Base-by-base conservation (phyloP, 2,888 invertebrate genomes). In the Ectobius pallidus region DNA sequence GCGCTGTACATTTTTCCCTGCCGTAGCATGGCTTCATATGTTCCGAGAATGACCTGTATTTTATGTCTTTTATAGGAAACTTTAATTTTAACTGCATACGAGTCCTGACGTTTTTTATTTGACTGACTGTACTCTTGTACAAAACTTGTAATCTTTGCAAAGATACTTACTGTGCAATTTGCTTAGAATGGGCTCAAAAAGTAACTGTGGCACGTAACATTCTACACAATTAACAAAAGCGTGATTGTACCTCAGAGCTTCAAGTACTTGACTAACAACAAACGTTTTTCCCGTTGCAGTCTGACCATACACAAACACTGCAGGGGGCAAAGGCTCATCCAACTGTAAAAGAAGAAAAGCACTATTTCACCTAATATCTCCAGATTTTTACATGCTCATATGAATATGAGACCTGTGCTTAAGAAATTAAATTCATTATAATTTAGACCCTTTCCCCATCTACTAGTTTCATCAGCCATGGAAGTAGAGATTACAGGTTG, bases 201-300 rank as follows among this genome's bases (percentile, higher is more conserved):
- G 84, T 73, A 94, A 89, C 82, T 90, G 91, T 9, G 88, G 85
- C 9, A 90, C 88, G 81, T 93, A 93, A 81, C 92, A 93, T 83
- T 96, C 95, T 7, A 94, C 87, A 80, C 95, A 92, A 84, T 95
- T 93, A 32, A 96, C 84, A 46, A 88, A 80, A 34, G 90, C 89
- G 78, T 87, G 84, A 81, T 86, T 88, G 75, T 90, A 88, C 68
- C 86, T 80, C 52, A 89, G 83, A 78, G 85, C 82, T 46, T 85
- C 80, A 3, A 96, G 81, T 14, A 93, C 82, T 11, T 87, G 84
- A 69, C 85, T 86, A 3, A 92, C 81, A 72, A 94, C 87, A 20
- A 90, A 82, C n/a, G 91, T 89, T 86, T 96, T 96, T 32, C 95
- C 96, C 25, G 92, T 92, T 11, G 92, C 91, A 77, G 93, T 89